A percentile compares a stretch with the other conserved stretches of the same genome.
phyloP scores from a whole-genome alignment of 2,113 vertebrate species.

The Andinoacara biseriatus region DNA sequence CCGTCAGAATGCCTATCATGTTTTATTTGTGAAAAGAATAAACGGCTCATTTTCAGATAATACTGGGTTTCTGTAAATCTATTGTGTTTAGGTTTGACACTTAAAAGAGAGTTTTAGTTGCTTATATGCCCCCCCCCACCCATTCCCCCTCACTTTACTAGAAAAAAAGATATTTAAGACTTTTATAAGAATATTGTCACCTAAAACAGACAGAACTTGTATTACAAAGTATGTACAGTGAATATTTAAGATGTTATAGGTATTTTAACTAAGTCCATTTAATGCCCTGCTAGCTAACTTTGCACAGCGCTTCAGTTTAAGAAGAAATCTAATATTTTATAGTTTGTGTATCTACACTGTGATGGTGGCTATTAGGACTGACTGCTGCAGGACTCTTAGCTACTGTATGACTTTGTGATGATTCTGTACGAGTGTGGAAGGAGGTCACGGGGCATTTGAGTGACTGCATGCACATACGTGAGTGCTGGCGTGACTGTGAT shows the following conservation, averaged over 20 bases:
- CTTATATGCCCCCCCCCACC: slow-evolving; percentile 32
- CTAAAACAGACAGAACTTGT: slow-evolving; percentile 44
- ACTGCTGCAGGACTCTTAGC: slow-evolving; percentile 60
- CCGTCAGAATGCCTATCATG: slow-evolving; percentile 65
- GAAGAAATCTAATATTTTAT: slow-evolving; percentile 66
- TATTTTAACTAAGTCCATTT: slow-evolving; percentile 57
- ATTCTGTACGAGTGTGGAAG: slow-evolving; percentile 12
- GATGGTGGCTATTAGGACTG: slow-evolving; percentile 61
- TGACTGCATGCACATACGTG: slow-evolving; percentile 43
- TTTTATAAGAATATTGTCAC: slow-evolving; percentile 64
- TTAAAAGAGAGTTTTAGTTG: slow-evolving; percentile 41
- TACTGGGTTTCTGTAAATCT: slow-evolving; percentile 64
- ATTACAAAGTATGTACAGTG: slow-evolving; percentile 71
- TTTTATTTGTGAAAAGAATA: slow-evolving; percentile 74
- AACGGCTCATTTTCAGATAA: slow-evolving; percentile 50
- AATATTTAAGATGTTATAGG: slow-evolving; percentile 65
- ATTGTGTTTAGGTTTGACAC: slow-evolving; percentile 67
- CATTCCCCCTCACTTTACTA: slow-evolving; percentile 50
- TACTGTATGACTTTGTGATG: slow-evolving; percentile 43
- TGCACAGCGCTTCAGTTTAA: slow-evolving; percentile 71
- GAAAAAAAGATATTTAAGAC: slow-evolving; percentile 53
- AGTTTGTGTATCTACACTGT: slow-evolving; percentile 76
- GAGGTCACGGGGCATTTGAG: background rate
- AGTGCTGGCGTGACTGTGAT: slow-evolving; percentile 41
- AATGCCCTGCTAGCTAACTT: slow-evolving; percentile 71